These are phyloP conservation scores for Spisula solida DNA, from an alignment of 2,888 invertebrate species.

Conservation along the genomic window DNA sequence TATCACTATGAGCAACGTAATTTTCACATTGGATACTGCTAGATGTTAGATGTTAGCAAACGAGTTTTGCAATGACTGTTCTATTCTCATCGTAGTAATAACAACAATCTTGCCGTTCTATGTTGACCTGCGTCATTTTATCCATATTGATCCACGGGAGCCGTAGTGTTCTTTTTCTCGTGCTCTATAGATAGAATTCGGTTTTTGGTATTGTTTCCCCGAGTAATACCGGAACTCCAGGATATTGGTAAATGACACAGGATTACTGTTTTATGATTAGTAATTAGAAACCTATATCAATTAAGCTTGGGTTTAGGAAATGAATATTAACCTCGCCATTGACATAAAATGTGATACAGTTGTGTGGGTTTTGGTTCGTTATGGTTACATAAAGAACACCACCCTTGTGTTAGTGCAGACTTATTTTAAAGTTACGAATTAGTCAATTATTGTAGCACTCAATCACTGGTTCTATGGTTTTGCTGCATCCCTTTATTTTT, in stretches of 20 bases:
- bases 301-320: conserved; percentile 16
- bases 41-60: not conserved
- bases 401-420: too few relatives aligned
- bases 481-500: too few relatives aligned
- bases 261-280: conserved; percentile 17
- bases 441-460: too few relatives aligned
- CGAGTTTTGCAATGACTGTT: not conserved
- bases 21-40: not conserved
- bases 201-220: not conserved
- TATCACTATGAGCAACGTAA: not conserved
- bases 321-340: not conserved
- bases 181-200: not conserved
- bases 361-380: not conserved
- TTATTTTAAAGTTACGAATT: too few relatives aligned
- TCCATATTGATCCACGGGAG: conserved; percentile 36
- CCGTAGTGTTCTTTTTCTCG: not conserved
- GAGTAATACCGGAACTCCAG: conserved; percentile 1
- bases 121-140: conserved; percentile 33
- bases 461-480: too few relatives aligned
- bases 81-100: conserved; percentile 19
- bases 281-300: conserved; percentile 1
- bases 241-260: not conserved
- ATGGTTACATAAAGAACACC: not conserved
- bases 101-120: not conserved
- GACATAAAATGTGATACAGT: not conserved